A percentile compares a stretch with the other conserved stretches of the same genome.
Conservation (phyloP, 2,113 vertebrate species). For the Mionectes macconnelli region DNA sequence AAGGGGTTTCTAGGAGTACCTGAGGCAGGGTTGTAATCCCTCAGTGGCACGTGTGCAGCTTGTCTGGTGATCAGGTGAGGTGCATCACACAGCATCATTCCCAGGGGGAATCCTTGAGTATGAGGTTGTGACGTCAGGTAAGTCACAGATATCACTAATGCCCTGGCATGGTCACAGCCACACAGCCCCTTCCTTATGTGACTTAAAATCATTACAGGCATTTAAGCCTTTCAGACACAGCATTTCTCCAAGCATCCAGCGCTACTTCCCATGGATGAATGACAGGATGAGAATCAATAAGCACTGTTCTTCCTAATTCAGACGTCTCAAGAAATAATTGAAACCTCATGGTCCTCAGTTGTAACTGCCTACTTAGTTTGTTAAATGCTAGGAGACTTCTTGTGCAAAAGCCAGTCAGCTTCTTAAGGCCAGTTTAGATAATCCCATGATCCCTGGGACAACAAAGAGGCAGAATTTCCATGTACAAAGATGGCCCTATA, state of each 20-base stretch:
- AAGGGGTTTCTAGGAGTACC: neutral
- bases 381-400: neutral
- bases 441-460: neutral
- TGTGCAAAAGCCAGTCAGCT: neutral
- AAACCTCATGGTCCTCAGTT: neutral
- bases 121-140: neutral
- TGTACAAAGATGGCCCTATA: conserved; percentile 25
- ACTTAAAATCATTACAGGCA: neutral
- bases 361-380: neutral
- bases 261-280: neutral
- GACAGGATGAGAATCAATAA: neutral
- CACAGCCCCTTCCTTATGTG: neutral
- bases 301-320: neutral
- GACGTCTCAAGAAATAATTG: neutral
- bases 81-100: neutral
- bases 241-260: neutral
- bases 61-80: neutral
- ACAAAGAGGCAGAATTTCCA: neutral
- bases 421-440: conserved; percentile 18
- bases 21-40: fast-evolving
- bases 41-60: fast-evolving
- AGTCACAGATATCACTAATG: neutral
- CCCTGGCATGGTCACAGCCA: neutral
- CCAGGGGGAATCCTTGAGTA: neutral
- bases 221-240: neutral